Percentiles rank a stretch among this genome's conserved stretches.
These are phyloP conservation scores for Neolamprologus modestus DNA, from an alignment of 2,113 vertebrate species.

Conservation along the genomic window DNA sequence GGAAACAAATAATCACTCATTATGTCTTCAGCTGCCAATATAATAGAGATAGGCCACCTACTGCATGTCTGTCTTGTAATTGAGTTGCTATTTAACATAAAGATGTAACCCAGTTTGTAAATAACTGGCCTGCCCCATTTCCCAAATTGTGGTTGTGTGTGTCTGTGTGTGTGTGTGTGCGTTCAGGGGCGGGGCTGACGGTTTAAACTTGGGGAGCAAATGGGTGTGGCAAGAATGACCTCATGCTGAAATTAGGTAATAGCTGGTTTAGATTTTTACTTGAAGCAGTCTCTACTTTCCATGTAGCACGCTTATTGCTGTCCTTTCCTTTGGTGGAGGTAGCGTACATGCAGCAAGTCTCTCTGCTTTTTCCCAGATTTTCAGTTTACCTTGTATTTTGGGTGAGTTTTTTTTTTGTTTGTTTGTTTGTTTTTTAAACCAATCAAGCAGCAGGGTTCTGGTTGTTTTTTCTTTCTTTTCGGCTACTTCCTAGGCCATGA, in stretches of 20 bases:
- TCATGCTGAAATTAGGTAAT: slow-evolving; percentile 46
- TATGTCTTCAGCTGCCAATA: background rate
- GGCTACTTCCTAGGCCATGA: background rate
- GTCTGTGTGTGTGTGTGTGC: background rate
- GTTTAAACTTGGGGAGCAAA: slow-evolving; percentile 6
- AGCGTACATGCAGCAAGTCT: background rate
- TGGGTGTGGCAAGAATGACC: slow-evolving; percentile 37
- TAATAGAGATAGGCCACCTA: background rate
- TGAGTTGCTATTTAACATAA: background rate
- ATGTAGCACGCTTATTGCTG: background rate
- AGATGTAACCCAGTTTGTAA: background rate
- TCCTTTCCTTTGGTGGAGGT: background rate
- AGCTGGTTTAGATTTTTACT: background rate
- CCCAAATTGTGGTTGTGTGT: background rate
- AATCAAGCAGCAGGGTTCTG: background rate
- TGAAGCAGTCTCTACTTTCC: background rate
- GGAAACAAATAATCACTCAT: background rate
- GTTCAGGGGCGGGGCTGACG: background rate
- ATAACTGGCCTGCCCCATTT: background rate
- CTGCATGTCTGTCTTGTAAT: background rate
- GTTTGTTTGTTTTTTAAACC: background rate
- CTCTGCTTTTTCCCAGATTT: background rate
- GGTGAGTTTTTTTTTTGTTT: background rate
- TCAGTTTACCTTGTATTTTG: background rate
- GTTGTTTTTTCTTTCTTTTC: background rate